Conservation (phyloP, 2,888 invertebrate species). For the Mesopsocus fuscifrons region DNA sequence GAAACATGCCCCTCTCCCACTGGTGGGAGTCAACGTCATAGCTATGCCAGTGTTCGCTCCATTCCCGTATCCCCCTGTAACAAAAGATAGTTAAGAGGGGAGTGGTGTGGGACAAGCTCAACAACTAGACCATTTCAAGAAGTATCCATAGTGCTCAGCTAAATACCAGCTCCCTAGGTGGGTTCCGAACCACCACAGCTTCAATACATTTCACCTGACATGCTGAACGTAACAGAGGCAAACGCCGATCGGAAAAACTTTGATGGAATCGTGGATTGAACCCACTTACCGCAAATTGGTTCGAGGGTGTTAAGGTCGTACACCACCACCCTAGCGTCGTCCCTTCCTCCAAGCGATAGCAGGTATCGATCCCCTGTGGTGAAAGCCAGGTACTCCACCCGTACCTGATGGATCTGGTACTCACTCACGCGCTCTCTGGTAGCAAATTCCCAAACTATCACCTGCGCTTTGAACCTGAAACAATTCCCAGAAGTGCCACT, state of each 20-base stretch:
- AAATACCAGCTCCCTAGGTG: too few species aligned
- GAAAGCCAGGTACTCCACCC: slow-evolving; percentile 70
- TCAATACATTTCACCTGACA: too few species aligned
- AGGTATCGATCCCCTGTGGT: slow-evolving; percentile 62
- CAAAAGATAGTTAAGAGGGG: too few species aligned
- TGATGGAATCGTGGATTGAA: too few species aligned
- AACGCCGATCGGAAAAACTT: too few species aligned
- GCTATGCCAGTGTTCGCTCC: slow-evolving; percentile 56
- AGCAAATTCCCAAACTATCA: slow-evolving; percentile 74
- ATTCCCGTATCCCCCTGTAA: slow-evolving; percentile 30
- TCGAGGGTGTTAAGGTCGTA: slow-evolving; percentile 48
- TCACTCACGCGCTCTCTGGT: slow-evolving; percentile 38
- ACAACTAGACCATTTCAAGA: too few species aligned
- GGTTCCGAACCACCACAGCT: too few species aligned
- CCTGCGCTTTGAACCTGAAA: slow-evolving; percentile 34
- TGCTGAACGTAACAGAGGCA: too few species aligned
- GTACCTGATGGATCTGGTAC: slow-evolving; percentile 74
- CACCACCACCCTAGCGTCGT: slow-evolving; percentile 73
- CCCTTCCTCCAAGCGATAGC: slow-evolving; percentile 72
- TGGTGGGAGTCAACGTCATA: slow-evolving; percentile 32
- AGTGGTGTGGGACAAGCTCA: too few species aligned
- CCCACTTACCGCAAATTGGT: slow-evolving; percentile 27
- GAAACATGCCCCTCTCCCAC: slow-evolving; percentile 41
- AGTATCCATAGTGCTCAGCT: too few species aligned
- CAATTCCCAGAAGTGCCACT: too few species aligned